Conservation (phyloP, 1,140 invertebrate species). For the Apis laboriosa region DNA sequence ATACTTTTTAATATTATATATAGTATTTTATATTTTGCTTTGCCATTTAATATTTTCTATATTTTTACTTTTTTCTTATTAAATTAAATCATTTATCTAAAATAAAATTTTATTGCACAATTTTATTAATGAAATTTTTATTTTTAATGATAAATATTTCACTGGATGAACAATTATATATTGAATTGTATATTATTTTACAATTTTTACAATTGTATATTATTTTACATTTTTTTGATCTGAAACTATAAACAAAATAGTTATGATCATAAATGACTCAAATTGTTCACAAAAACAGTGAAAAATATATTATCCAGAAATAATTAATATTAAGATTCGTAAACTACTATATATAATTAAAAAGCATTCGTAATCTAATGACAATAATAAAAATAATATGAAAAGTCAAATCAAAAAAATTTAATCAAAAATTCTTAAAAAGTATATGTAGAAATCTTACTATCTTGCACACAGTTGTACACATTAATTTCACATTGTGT, state of each 20-base stretch:
- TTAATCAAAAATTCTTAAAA: not conserved
- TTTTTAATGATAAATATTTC: too few relatives aligned
- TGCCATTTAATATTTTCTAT: not conserved
- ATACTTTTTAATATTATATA: not conserved
- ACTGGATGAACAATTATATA: not conserved
- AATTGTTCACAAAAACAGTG: too few relatives aligned
- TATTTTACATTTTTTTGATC: too few relatives aligned
- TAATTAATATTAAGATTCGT: too few relatives aligned
- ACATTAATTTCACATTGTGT: conserved; percentile 92
- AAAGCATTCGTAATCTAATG: not conserved
- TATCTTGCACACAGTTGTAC: conserved; percentile 87
- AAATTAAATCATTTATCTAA: too few relatives aligned
- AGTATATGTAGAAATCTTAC: conserved; percentile 79
- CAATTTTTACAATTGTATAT: not conserved
- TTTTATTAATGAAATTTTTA: too few relatives aligned
- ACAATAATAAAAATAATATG: not conserved
- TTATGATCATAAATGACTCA: too few relatives aligned
- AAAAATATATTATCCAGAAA: too few relatives aligned
- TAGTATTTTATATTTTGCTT: not conserved
- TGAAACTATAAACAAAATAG: too few relatives aligned
- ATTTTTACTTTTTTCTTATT: too few relatives aligned
- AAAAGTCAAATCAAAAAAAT: conserved; percentile 19
- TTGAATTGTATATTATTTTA: not conserved
- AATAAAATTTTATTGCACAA: too few relatives aligned
- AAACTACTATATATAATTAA: too few relatives aligned